Conservation (phyloP, 2,888 invertebrate species). For the Boloria selene region DNA sequence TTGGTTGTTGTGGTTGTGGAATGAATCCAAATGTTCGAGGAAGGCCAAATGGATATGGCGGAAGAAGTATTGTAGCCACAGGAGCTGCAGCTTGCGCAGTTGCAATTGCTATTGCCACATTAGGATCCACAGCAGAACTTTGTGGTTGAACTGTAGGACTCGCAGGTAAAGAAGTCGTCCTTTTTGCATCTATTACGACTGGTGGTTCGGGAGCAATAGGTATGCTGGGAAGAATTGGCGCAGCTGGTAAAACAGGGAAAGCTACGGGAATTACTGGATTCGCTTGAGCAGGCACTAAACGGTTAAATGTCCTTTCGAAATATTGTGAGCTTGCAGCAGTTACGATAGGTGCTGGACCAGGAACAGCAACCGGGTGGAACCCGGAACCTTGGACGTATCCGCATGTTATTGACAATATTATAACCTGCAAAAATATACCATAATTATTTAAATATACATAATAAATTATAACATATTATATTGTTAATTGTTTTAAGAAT, state of each 20-base stretch:
- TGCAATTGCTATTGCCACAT: constrained; percentile 71
- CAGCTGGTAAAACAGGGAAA: constrained; percentile 29
- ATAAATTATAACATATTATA: constrained; percentile 4
- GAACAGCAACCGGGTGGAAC: constrained; percentile 48
- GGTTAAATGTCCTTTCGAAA: constrained; percentile 85
- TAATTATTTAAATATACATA: constrained; percentile 2
- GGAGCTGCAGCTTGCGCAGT: constrained; percentile 74
- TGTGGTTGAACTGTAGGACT: constrained; percentile 43
- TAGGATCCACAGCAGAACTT: constrained; percentile 56
- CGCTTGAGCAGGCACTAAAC: constrained; percentile 60
- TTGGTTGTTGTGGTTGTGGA: constrained; percentile 51
- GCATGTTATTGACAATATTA: constrained; percentile 54
- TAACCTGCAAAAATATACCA: constrained; percentile 55
- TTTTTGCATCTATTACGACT: constrained; percentile 42
- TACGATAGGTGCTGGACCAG: constrained; percentile 76
- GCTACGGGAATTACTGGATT: constrained; percentile 47
- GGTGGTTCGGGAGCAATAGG: constrained; percentile 36
- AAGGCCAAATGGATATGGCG: constrained; percentile 72
- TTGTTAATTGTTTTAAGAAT: constrained; percentile 19
- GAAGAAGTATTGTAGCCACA: constrained; percentile 70
- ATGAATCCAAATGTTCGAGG: constrained; percentile 63
- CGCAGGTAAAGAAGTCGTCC: constrained; percentile 37
- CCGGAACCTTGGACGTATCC: constrained; percentile 60
- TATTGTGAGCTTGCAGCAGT: constrained; percentile 87
- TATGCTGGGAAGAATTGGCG: constrained; percentile 29